Evolutionary conservation across 1,140 invertebrate genomes (phyloP), one percentile per base, ranked within the genome.

Genomic region (Drosophila seguyi): DNA sequence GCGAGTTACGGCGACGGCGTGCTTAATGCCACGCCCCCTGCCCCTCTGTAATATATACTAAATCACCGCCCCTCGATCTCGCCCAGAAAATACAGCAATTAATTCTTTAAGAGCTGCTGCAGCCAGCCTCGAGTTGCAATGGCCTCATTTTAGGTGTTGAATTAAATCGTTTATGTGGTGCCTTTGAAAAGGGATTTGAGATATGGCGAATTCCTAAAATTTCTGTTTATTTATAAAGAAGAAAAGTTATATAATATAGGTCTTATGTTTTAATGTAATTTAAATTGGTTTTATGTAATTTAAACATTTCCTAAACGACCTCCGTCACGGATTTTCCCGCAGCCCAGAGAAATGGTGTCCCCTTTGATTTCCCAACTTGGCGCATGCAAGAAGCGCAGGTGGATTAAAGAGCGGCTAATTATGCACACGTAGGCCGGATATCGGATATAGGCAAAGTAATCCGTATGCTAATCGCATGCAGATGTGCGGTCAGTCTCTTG

Each of bases 401-500:
- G 57, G 48, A 69, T 67, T 66, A 42, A 27, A 69, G n/a, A 42
- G 44, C 20, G 27, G 36, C n/a, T 66, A 66, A 68, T 66, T 66
- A 68, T 66, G 60, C 66, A 36, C 45, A 68, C 80, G 98, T 93
- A 98, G 99, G 63, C 99, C 99, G 69, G 97, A 98, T 94, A 98
- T 99, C 99, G 69, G 97, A 98, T 94, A 98, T 99, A 59, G 99
- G 94, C 99, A 98, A 94, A 38, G 62, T 69, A 69, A 68, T 69
- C 62, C 97, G 57, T 77, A 81, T 77, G 79, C 52, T 83, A 83
- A 83, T 83, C 81, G 45, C 29, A 53, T 76, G 62, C 57, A 74
- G 45, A 53, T 59, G 42, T 60, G 50, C 41, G 58, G 61, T 57
- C 56, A 67, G 50, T 53, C 44, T 42, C 48, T 44, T 39, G 5